Evolutionary conservation across 2,797 vertebrate genomes (phyloP), one percentile per base, ranked within the genome.

Genomic region (Brachymystax lenok): DNA sequence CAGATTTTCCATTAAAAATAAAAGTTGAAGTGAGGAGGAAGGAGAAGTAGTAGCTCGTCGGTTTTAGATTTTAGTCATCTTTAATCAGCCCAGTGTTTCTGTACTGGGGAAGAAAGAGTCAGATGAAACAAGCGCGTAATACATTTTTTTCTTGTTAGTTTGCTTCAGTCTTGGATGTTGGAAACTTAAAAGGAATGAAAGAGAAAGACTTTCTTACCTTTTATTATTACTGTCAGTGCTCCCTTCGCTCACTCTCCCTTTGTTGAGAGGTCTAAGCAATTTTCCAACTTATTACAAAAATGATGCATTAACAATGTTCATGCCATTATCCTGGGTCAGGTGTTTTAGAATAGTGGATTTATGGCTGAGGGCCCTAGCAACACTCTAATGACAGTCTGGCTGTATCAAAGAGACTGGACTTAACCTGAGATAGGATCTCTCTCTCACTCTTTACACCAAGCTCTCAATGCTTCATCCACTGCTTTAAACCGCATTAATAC

Each of bases 1-100:
- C 90, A 85, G 88, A 91, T 93, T 92, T 93, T 95, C 92, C 92
- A 95, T 96, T 94, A 96, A 95, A 96, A 95, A 94, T 94, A 95
- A 89, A 93, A 93, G 90, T 92, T 93, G 89, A 87, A 88, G 90
- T 92, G 92, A 93, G 90, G 69, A 91, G 86, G 83, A 88, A 86
- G 76, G 80, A 88, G 87, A 87, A 85, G 84, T 82, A 79, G 77
- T 78, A 72, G 69, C 81, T 79, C 19, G 80, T 89, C 66, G 83
- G 88, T 91, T 94, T 92, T 90, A 88, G 86, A 86, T 92, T 92
- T 94, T 91, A 92, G 91, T 93, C 88, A 93, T 92, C 90, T 93
- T 93, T 94, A 94, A 94, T 95, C 93, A 93, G 88, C 85, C 86
- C 33, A 74, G 80, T 93, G 88, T 92, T 93, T 94, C 88, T 92